A percentile compares a stretch with the other conserved stretches of the same genome.
phyloP scores from a whole-genome alignment of 2,888 invertebrate species.

The Merodon equestris region DNA sequence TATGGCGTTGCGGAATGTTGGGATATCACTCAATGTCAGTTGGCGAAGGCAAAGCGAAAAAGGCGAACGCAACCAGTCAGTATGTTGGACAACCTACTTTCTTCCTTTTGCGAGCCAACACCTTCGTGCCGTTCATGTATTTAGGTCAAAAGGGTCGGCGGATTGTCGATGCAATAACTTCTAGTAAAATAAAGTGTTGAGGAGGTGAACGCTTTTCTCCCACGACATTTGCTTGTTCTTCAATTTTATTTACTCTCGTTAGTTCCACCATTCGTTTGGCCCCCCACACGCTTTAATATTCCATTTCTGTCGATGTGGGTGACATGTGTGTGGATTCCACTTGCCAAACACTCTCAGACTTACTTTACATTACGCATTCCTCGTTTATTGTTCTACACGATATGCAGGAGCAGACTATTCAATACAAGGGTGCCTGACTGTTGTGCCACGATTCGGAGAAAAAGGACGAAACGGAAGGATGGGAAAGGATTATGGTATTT shows the following conservation, averaged over 20 bases:
- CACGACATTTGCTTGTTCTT: neutral
- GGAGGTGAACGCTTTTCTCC: neutral
- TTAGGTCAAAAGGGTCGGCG: constrained; percentile 39
- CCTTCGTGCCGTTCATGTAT: neutral
- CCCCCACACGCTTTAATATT: constrained; percentile 1
- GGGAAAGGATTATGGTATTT: constrained; percentile 53
- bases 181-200: neutral
- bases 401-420: constrained; percentile 35
- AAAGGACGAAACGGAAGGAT: neutral
- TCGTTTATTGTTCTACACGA: constrained; percentile 46
- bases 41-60: constrained; percentile 51
- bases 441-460: constrained; percentile 27
- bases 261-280: neutral
- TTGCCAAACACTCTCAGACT: constrained; percentile 42
- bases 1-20: constrained; percentile 47
- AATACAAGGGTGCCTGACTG: constrained; percentile 24
- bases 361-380: constrained; percentile 52
- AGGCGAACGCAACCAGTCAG: constrained; percentile 48
- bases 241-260: neutral
- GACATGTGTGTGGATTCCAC: constrained; percentile 29
- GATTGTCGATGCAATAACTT: constrained; percentile 23
- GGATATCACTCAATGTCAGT: constrained; percentile 66
- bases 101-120: too few species aligned
- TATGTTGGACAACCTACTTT: too few species aligned
- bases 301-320: constrained; percentile 8